Evolutionary conservation across 2,888 invertebrate genomes (phyloP).

Genomic region (Punctoribates punctum): DNA sequence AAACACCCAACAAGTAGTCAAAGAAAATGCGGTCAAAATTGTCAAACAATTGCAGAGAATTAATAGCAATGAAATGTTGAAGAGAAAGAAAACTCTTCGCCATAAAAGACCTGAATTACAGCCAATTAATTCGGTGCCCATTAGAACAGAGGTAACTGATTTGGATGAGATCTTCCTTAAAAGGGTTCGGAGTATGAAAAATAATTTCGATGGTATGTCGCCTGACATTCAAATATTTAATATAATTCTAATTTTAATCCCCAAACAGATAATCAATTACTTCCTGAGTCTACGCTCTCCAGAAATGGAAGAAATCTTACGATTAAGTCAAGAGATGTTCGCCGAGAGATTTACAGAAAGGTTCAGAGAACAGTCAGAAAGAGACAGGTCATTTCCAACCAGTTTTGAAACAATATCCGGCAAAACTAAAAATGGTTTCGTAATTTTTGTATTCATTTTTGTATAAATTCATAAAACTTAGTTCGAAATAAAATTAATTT

Average conservation of each 20-base stretch:
- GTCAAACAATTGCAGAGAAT: constrained; percentile 60
- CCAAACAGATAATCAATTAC: not conserved
- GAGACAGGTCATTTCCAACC: not conserved
- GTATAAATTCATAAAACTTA: no score
- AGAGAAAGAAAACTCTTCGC: not conserved
- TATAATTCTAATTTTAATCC: not conserved
- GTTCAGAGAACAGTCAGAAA: not conserved
- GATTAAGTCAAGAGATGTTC: not conserved
- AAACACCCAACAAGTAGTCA: constrained; percentile 78
- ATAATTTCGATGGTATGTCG: constrained; percentile 18
- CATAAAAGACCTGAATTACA: not conserved
- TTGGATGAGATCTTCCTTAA: constrained; percentile 6
- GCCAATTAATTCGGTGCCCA: not conserved
- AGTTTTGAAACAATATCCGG: not conserved
- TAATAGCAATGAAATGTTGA: not conserved
- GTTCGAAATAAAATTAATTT: no score
- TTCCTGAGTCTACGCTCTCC: not conserved
- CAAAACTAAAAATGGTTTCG: no score
- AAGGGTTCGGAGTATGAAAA: not conserved
- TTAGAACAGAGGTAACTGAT: not conserved
- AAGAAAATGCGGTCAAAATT: constrained; percentile 89
- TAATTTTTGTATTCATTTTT: no score
- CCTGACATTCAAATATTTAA: not conserved
- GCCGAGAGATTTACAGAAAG: not conserved
- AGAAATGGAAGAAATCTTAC: not conserved